Base-by-base conservation (phyloP, 2,797 vertebrate species). In the Erpetoichthys calabaricus region DNA sequence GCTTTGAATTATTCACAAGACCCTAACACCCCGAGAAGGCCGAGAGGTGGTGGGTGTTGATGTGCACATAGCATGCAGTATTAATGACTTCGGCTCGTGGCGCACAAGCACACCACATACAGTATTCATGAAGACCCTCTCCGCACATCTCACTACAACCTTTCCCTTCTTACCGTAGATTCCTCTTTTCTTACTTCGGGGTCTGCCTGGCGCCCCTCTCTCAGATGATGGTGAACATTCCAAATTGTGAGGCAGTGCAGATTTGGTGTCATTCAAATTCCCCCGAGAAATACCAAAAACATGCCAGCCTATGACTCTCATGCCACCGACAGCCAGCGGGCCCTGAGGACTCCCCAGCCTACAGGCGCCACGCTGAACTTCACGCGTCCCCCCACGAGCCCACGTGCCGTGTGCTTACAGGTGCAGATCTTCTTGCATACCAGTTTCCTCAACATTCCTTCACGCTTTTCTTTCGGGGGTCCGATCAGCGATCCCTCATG, bases 391-490 rank as follows among this genome's bases (percentile, higher is more conserved):
- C 6, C 10, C 42, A 41, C 7, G 4, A 45, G 10, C 25, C 25
- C 25, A 25, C 25, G 25, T 25, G 61, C n/a, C 63, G 59, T 53
- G 50, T 60, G 75, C 83, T 90, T 86, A 89, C 85, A 70, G 66
- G 78, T 65, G 65, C 88, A 89, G 74, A 89, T 84, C 67, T 76
- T 84, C 70, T 75, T 80, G 80, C 85, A 91, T 74, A 90, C 78
- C 67, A 88, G 80, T 76, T 75, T 88, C 80, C 75, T 85, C 77
- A 90, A 75, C 86, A 86, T 86, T 73, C 68, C 71, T 80, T 75
- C 69, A 67, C 69, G 60, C 62, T 77, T 80, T 79, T 67, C 65
- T 64, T 72, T 73, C 63, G 59, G 61, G 60, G 59, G 67, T 8
- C 64, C 63, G 9, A 8, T 60, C 56, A 56, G 56, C 59, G 63